Conservation (phyloP, 2,888 invertebrate genomes). For the Drosophila atripex region DNA sequence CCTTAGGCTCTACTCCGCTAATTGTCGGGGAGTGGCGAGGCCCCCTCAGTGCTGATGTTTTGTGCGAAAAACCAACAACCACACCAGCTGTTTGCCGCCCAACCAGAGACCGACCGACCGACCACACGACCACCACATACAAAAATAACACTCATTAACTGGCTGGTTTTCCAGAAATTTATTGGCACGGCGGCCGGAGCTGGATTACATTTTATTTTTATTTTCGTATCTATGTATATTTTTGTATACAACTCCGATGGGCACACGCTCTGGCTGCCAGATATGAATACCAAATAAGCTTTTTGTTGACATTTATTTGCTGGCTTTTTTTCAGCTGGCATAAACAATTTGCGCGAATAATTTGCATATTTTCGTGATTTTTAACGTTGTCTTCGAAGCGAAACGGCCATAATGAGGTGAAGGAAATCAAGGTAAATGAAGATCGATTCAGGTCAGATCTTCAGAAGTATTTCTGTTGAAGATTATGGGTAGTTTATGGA, state of each 20-base stretch:
- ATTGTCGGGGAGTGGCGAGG: slow-evolving; percentile 63
- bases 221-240: slow-evolving; percentile 1
- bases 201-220: slow-evolving; percentile 14
- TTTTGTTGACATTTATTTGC: slow-evolving; percentile 40
- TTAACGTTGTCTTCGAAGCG: slow-evolving; percentile 7
- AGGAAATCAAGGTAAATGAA: slow-evolving; percentile 32
- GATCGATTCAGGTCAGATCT: slow-evolving; percentile 22
- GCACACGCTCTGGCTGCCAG: slow-evolving; percentile 23
- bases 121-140: too few relatives aligned
- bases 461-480: neutral
- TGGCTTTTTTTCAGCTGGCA: slow-evolving; percentile 4
- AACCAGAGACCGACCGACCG: slow-evolving; percentile 44
- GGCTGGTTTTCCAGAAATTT: slow-evolving; percentile 10
- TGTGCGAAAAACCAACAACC: slow-evolving; percentile 63
- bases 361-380: slow-evolving; percentile 42
- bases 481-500: too few relatives aligned
- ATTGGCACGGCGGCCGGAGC: neutral
- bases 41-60: slow-evolving; percentile 48
- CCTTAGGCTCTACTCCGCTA: slow-evolving; percentile 44
- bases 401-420: slow-evolving; percentile 13
- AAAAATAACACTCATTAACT: slow-evolving; percentile 49
- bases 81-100: slow-evolving; percentile 60
- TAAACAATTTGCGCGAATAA: slow-evolving; percentile 36
- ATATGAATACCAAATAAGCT: slow-evolving; percentile 38
- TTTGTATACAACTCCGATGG: neutral